phyloP scores from a whole-genome alignment of 2,797 vertebrate species.

The Mus spretus region DNA sequence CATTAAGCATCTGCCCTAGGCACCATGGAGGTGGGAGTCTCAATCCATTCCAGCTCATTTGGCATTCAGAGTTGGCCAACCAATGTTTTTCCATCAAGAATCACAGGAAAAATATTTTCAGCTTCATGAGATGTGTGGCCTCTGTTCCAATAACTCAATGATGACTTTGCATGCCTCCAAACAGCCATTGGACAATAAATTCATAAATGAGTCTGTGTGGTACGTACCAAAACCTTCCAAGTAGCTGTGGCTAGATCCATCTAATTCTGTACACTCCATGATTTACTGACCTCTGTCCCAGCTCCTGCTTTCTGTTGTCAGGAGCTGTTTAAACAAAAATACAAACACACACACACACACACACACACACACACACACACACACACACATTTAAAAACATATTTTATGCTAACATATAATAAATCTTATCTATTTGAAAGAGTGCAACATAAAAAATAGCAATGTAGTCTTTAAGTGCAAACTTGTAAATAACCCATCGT shows the following conservation, averaged over 20 bases:
- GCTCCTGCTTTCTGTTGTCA: neutral
- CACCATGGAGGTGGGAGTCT: neutral
- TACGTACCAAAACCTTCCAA: neutral
- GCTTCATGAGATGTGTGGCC: neutral
- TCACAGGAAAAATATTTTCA: neutral
- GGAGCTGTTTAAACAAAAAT: neutral
- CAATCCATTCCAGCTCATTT: neutral
- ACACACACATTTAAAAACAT: neutral
- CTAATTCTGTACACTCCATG: neutral
- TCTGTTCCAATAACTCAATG: neutral
- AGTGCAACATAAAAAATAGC: slow-evolving; percentile 30
- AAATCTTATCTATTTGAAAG: neutral
- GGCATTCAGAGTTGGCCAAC: neutral
- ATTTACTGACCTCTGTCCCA: neutral
- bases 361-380: too few relatives aligned
- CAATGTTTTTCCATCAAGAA: neutral
- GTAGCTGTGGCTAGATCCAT: neutral
- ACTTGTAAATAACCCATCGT: neutral
- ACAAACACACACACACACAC: too few relatives aligned
- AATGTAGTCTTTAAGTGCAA: slow-evolving; percentile 32
- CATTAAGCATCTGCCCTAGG: neutral
- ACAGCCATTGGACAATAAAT: neutral
- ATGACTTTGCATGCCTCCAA: neutral
- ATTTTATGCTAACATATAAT: slow-evolving; percentile 4
- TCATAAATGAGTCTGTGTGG: neutral